Base-by-base conservation (phyloP, 2,888 invertebrate species). In the Meghimatium bilineatum region DNA sequence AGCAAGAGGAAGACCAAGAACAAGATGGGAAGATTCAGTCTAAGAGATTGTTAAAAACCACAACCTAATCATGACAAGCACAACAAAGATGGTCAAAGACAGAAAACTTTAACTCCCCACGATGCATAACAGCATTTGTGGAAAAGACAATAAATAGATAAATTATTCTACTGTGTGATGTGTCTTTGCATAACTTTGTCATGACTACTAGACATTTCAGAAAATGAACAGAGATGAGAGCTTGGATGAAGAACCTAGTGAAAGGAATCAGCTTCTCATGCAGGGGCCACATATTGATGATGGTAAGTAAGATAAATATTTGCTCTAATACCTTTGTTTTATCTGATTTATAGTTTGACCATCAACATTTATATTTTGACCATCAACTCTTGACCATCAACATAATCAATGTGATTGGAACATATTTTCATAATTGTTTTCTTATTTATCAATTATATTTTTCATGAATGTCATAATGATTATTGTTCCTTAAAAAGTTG, bases 231-330 rank as follows among this genome's bases (percentile, higher is more conserved):
- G 36, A n/a, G 26, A n/a, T 6, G 77, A n/a, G 12, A 75, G 32
- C 23, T 29, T 34, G 17, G 77, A 38, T 36, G 77, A 77, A n/a
- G 77, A 77, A 52, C 63, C 60, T 38, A 63, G 77, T n/a, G 77
- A 77, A 17, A 38, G 36, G 36, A 77, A 77, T 77, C 63, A 77
- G 26, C 60, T 77, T 36, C 36, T 52, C n/a, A 75, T 20, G 52
- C 32, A 26, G n/a, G 32, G 12, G 29, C 34, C 32, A n/a, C 49
- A 74, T 34, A 34, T 49, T 44, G 74, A 74, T 29, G 74, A 74
- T 17, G 74, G 74, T 74, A 74, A 20, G 74, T 17, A 29, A 29
- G 3, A 23, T 36, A 5, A n/a, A 63, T 23, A n/a, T 63, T 63
- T n/a, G 26, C 1, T n/a, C 1, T 23, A 63, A n/a, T n/a, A n/a